Evolutionary conservation across 1,140 invertebrate species (phyloP).

Genomic region (Phthorimaea operculella): DNA sequence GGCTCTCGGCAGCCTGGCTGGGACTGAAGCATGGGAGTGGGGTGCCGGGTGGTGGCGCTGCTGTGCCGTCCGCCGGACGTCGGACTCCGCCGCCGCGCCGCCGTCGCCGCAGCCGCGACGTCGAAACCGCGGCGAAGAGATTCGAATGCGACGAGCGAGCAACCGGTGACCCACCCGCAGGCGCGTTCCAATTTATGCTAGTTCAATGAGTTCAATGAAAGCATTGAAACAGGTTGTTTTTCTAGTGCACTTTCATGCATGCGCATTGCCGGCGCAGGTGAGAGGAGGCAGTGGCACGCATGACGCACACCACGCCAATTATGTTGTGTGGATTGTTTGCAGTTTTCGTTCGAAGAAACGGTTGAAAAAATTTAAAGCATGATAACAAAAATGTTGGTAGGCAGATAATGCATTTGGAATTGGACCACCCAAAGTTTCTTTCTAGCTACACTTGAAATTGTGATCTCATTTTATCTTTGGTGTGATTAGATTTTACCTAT

Average conservation of each 20-base stretch:
- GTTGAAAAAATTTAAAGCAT: too few relatives aligned
- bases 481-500: too few relatives aligned
- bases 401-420: too few relatives aligned
- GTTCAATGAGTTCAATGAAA: constrained; percentile 24
- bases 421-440: too few relatives aligned
- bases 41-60: constrained; percentile 19
- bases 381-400: too few relatives aligned
- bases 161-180: constrained; percentile 12
- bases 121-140: neutral
- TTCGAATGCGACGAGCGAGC: neutral
- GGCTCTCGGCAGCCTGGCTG: neutral
- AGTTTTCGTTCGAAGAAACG: too few relatives aligned
- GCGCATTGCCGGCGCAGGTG: neutral
- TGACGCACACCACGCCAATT: too few relatives aligned
- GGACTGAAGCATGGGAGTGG: neutral
- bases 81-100: neutral
- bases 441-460: too few relatives aligned
- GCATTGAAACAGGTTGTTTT: constrained; percentile 19
- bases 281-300: too few relatives aligned
- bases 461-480: too few relatives aligned
- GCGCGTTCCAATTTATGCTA: constrained; percentile 21
- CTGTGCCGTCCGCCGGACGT: constrained; percentile 29
- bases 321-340: too few relatives aligned
- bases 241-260: constrained; percentile 20
- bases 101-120: neutral